Conservation (phyloP, 2,888 invertebrate species). For the Cryptocheilus praepositus region DNA sequence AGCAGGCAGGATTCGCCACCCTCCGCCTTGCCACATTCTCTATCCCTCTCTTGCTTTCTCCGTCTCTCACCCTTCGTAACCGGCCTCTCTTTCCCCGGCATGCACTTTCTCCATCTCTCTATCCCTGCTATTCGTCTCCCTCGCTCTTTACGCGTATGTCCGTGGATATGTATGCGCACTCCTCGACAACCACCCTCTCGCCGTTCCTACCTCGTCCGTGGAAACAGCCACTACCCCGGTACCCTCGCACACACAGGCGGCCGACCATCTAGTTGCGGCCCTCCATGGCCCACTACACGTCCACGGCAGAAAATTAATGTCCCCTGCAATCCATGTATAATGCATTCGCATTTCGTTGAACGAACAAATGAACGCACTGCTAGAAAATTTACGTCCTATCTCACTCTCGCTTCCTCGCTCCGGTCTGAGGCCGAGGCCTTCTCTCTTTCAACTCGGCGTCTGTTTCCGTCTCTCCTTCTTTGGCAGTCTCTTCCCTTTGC, state of each 20-base stretch:
- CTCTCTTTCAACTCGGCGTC: constrained; percentile 7
- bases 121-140: background rate
- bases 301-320: constrained; percentile 74
- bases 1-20: constrained; percentile 38
- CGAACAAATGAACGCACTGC: constrained; percentile 73
- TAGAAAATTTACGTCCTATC: constrained; percentile 72
- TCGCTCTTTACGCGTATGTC: constrained; percentile 7
- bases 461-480: background rate
- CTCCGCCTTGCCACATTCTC: constrained; percentile 35
- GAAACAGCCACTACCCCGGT: constrained; percentile 49
- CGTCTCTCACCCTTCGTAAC: constrained; percentile 31
- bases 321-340: constrained; percentile 75
- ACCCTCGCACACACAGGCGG: constrained; percentile 26
- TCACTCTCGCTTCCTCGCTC: constrained; percentile 30
- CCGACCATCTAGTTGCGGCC: constrained; percentile 25
- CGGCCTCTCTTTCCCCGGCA: background rate
- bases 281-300: constrained; percentile 69
- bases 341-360: constrained; percentile 74
- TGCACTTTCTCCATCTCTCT: background rate
- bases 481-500: constrained; percentile 2
- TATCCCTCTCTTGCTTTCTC: constrained; percentile 23
- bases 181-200: constrained; percentile 2
- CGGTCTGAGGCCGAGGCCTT: too few relatives aligned
- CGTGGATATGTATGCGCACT: too few relatives aligned
- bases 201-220: constrained; percentile 40